phyloP scores from a whole-genome alignment of 2,888 invertebrate species.

The Fabriciana adippe region DNA sequence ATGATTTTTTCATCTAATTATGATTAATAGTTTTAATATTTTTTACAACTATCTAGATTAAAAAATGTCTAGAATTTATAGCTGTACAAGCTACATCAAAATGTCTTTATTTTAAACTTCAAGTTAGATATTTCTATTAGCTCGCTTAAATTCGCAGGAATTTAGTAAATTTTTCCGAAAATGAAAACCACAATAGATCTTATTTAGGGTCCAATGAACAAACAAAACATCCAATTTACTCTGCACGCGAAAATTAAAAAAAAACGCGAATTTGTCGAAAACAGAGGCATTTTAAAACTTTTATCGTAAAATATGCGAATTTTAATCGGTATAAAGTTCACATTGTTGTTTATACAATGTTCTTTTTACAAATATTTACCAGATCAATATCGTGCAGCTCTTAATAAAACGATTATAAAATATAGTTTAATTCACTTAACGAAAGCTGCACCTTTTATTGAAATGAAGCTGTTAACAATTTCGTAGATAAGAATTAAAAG shows the following conservation, averaged over 20 bases:
- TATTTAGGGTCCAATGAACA: too few relatives aligned
- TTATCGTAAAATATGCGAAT: too few relatives aligned
- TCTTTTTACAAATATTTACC: not conserved
- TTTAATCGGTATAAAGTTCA: not conserved
- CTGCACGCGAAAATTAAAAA: too few relatives aligned
- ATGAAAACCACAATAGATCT: too few relatives aligned
- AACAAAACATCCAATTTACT: too few relatives aligned
- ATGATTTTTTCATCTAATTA: too few relatives aligned
- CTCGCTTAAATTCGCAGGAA: too few relatives aligned
- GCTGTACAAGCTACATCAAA: not conserved
- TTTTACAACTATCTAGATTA: not conserved
- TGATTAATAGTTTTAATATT: too few relatives aligned
- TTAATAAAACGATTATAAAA: not conserved
- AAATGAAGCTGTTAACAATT: constrained; percentile 13
- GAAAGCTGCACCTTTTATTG: constrained; percentile 16
- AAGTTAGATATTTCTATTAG: too few relatives aligned
- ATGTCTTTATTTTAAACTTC: not conserved
- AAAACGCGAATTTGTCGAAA: too few relatives aligned
- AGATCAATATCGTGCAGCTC: not conserved
- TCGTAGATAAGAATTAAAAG: constrained; percentile 15
- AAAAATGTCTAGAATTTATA: constrained; percentile 1
- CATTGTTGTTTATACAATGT: not conserved
- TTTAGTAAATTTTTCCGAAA: too few relatives aligned
- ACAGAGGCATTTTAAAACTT: too few relatives aligned
- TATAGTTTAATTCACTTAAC: not conserved